Evolutionary conservation across 2,797 vertebrate genomes (phyloP).

Genomic region (Lithobates pipiens): DNA sequence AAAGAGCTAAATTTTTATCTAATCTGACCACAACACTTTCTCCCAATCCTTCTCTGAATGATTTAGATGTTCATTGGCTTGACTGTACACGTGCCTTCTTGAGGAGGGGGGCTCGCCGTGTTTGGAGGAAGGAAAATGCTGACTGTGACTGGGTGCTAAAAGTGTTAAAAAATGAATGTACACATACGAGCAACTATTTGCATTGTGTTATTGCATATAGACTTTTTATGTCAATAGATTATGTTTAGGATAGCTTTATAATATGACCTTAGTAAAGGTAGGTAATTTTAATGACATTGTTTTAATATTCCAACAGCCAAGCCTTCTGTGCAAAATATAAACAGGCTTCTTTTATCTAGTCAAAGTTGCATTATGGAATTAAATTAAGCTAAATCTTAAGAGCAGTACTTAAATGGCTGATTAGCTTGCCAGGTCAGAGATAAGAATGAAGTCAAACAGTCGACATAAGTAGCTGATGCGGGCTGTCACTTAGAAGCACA

Average conservation of each 20-base stretch:
- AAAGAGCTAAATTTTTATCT: no score
- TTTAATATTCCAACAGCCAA: neutral
- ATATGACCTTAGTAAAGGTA: neutral
- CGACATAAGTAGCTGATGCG: slow-evolving; percentile 33
- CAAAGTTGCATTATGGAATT: slow-evolving; percentile 53
- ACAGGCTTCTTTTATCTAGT: slow-evolving; percentile 37
- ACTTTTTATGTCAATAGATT: neutral
- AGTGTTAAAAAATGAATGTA: no score
- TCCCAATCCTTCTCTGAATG: no score
- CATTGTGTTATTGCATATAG: neutral
- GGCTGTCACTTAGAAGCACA: slow-evolving; percentile 34
- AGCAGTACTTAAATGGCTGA: slow-evolving; percentile 51
- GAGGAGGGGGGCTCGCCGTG: no score
- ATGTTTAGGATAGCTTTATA: neutral
- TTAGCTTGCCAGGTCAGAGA: slow-evolving; percentile 58
- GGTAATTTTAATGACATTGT: neutral
- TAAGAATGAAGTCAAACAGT: slow-evolving; percentile 53
- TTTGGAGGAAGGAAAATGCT: no score
- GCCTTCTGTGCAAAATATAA: neutral
- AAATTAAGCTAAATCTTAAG: slow-evolving; percentile 54
- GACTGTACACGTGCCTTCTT: no score
- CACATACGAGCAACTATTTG: neutral
- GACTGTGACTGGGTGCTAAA: no score
- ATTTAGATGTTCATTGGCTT: no score
- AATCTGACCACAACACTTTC: no score